phyloP scores from a whole-genome alignment of 2,113 vertebrate species.

The Bubo bubo region DNA sequence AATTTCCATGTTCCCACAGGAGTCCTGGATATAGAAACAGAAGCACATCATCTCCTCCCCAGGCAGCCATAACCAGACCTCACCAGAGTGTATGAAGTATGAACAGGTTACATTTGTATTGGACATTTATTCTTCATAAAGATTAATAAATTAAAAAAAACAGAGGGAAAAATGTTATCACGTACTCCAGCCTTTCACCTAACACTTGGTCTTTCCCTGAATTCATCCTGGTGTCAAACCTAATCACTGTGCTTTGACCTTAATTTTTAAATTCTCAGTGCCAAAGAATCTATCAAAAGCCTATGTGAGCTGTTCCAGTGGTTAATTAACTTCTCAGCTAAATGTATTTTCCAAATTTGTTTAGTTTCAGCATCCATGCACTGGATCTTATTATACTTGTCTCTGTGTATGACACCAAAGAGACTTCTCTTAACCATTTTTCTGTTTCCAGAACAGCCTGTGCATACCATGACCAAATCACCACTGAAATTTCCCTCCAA shows the following conservation, averaged over 20 bases:
- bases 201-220: background rate
- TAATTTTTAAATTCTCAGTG: background rate
- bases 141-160: background rate
- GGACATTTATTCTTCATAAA: background rate
- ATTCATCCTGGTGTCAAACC: background rate
- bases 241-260: background rate
- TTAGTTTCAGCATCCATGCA: background rate
- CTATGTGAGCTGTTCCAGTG: background rate
- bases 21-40: background rate
- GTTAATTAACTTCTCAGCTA: background rate
- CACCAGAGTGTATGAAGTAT: background rate
- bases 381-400: background rate
- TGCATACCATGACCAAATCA: background rate
- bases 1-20: background rate
- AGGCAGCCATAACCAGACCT: background rate
- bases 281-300: background rate
- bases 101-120: background rate
- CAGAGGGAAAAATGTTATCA: background rate
- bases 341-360: background rate
- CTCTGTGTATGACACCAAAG: background rate
- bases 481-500: background rate
- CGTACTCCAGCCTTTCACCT: background rate
- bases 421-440: background rate
- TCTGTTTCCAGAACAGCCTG: background rate
- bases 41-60: background rate